Evolutionary conservation across 2,888 invertebrate genomes (phyloP).

Genomic region (Drosophila cognata): DNA sequence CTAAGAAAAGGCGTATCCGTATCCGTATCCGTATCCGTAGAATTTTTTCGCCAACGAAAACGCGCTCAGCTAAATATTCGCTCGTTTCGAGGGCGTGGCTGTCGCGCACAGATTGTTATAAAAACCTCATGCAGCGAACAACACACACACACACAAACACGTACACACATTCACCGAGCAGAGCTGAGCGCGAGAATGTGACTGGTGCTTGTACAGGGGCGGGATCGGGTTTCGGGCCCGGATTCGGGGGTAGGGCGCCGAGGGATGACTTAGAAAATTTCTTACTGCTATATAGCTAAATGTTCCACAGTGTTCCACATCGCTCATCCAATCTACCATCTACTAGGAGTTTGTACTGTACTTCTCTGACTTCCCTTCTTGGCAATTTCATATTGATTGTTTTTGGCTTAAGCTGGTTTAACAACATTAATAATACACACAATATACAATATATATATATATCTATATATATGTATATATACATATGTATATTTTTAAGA

Average conservation of each 20-base stretch:
- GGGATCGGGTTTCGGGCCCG: constrained; percentile 15
- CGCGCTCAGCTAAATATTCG: constrained; percentile 45
- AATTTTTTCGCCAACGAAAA: constrained; percentile 68
- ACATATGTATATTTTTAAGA: too few species aligned
- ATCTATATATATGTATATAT: neutral
- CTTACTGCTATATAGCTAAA: neutral
- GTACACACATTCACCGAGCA: constrained; percentile 2
- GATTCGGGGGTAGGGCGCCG: neutral
- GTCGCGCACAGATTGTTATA: constrained; percentile 59
- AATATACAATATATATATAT: neutral
- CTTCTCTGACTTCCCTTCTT: neutral
- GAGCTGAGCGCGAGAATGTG: constrained; percentile 29
- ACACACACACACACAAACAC: constrained; percentile 8
- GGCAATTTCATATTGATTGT: neutral
- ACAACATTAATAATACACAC: neutral
- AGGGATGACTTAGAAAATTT: constrained; percentile 36
- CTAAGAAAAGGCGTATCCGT: constrained; percentile 70
- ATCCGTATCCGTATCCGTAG: constrained; percentile 22
- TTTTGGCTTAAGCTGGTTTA: neutral
- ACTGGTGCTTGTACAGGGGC: constrained; percentile 42
- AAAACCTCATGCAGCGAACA: constrained; percentile 47
- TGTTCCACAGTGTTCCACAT: neutral
- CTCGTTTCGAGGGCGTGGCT: constrained; percentile 68
- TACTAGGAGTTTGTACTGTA: neutral
- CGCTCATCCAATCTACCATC: neutral